phyloP scores from a whole-genome alignment of 2,797 vertebrate genomes.

The Muscicapa comitata region DNA sequence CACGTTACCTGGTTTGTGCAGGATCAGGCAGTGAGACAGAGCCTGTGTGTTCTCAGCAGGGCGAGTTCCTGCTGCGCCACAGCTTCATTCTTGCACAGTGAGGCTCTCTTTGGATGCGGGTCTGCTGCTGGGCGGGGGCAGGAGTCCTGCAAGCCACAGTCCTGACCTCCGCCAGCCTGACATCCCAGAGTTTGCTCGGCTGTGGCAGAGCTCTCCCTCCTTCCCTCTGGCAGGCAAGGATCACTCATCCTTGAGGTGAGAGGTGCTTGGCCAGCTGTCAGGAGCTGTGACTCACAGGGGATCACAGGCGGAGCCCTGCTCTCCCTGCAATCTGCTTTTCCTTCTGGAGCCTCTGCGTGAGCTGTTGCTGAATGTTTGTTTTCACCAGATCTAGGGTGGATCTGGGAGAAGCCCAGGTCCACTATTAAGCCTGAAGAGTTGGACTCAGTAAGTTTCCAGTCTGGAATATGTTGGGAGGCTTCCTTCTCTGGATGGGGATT shows the following conservation, averaged over 20 bases:
- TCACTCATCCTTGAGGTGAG: conserved; percentile 27
- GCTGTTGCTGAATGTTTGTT: conserved; percentile 22
- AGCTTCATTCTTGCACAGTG: neutral
- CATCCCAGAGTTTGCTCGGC: neutral
- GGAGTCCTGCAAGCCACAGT: neutral
- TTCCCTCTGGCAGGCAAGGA: neutral
- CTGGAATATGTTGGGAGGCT: neutral
- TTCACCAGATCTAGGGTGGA: neutral
- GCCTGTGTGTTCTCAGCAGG: neutral
- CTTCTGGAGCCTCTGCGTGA: neutral
- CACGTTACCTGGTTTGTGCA: conserved; percentile 14
- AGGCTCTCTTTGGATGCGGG: neutral
- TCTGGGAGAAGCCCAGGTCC: neutral
- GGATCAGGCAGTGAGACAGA: neutral
- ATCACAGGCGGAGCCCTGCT: neutral
- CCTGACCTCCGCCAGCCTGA: neutral
- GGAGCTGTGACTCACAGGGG: neutral
- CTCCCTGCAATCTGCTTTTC: neutral
- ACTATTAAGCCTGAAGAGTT: neutral
- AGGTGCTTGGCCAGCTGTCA: neutral
- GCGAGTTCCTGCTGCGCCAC: neutral
- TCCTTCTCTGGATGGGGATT: neutral
- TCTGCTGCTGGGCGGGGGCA: neutral
- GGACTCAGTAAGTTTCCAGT: conserved; percentile 4
- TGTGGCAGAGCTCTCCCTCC: neutral